Evolutionary conservation across 2,888 invertebrate species (phyloP).

Genomic region (Drosophila mayaguana): DNA sequence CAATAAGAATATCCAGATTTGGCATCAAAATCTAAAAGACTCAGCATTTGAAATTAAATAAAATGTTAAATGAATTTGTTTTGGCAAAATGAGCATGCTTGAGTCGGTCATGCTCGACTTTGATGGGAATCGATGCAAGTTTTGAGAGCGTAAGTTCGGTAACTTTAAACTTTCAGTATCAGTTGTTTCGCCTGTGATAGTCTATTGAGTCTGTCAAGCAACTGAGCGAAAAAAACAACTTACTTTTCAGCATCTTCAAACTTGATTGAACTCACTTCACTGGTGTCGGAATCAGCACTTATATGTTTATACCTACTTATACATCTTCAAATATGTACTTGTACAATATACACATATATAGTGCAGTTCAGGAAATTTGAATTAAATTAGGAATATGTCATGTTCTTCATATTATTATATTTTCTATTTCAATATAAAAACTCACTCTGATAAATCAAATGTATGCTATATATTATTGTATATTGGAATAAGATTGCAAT

Average conservation of each 20-base stretch:
- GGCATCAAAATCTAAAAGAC: too few species aligned
- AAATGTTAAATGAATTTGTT: background rate
- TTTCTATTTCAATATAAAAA: background rate
- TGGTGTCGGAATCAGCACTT: background rate
- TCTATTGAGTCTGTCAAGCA: background rate
- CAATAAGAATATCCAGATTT: too few species aligned
- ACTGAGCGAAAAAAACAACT: background rate
- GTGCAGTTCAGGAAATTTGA: background rate
- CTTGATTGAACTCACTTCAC: background rate
- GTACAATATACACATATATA: too few species aligned
- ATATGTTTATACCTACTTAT: background rate
- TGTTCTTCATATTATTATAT: too few species aligned
- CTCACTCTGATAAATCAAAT: too few species aligned
- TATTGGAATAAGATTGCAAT: background rate
- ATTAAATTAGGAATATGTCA: too few species aligned
- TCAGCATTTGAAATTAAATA: background rate
- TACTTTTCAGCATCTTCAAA: constrained; percentile 1
- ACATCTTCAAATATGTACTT: too few species aligned
- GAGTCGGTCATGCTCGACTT: background rate
- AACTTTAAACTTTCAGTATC: background rate
- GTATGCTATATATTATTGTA: background rate
- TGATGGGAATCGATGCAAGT: background rate
- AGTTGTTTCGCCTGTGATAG: background rate
- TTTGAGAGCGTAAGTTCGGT: background rate
- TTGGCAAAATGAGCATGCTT: background rate